Evolutionary conservation across 2,888 invertebrate genomes (phyloP), one percentile per base, ranked within the genome.

Genomic region (Yponomeuta sedellus): DNA sequence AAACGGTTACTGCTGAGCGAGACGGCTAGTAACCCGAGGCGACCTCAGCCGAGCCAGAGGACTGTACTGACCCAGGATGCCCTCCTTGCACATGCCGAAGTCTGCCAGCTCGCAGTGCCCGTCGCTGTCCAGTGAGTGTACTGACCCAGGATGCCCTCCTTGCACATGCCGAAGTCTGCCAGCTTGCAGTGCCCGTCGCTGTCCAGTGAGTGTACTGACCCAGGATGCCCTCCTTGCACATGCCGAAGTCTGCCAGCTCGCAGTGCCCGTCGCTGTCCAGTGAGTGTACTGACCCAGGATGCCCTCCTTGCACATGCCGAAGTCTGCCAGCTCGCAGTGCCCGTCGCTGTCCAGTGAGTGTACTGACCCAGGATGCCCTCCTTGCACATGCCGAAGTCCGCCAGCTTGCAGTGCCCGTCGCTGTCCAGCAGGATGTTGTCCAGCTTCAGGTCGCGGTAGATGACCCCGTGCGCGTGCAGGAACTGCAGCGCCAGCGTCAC

Each of bases 31-130:
- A 8, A 34, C 10, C 34, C 34, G 1, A 34, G n/a, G 10, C 34
- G 34, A 8, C 34, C 34, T 8, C 34, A 4, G 8, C 5, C 5
- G 34, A 34, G 5, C 25, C 25, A 25, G 25, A 25, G 5, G 34
- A 8, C 34, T 8, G 1, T 34, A 52, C 44, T 52, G 44, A 52
- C 44, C 44, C 44, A 44, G 82, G 77, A 98, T 97, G 65, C 96
- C 96, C 87, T 99, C 99, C 90, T 99, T 99, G 92, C 99, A 99
- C 98, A 98, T 99, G 79, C 99, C 99, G 85, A 98, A 98, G 89
- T 98, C 97, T 1, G 97, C 97, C 67, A 98, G 92, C 89, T 97
- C 97, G 89, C 97, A 97, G 83, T 97, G 97, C 0, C 99, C 99
- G 77, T 99, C 98, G 74, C 95, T 95, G 89, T 99, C 99, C 75